phyloP scores from a whole-genome alignment of 2,113 vertebrate species.

The Esox niger region DNA sequence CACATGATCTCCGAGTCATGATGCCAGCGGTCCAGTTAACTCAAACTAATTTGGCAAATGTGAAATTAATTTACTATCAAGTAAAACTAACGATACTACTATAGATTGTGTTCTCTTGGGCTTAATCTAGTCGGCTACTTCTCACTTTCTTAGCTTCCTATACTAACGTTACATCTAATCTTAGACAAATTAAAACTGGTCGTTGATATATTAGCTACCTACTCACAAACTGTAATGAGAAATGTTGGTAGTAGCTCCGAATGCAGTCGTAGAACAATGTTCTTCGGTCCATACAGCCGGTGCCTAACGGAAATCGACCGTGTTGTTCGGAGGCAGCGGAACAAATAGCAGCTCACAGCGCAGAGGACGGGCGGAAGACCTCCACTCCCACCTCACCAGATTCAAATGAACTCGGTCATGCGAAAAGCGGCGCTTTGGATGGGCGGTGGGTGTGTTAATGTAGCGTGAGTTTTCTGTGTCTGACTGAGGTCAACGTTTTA shows the following conservation, averaged over 20 bases:
- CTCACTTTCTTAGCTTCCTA: background rate
- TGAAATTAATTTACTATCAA: background rate
- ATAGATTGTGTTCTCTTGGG: background rate
- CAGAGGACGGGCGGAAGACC: constrained; percentile 30
- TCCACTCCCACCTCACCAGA: constrained; percentile 33
- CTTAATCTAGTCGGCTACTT: background rate
- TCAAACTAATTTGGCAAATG: background rate
- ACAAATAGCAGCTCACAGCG: constrained; percentile 44
- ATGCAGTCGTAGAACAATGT: background rate
- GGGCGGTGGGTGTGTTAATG: constrained; percentile 55
- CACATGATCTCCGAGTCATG: constrained; percentile 76
- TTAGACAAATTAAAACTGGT: background rate
- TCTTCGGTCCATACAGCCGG: constrained; percentile 2
- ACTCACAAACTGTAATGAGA: background rate
- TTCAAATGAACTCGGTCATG: constrained; percentile 54
- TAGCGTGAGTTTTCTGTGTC: constrained; percentile 16
- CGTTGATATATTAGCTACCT: background rate
- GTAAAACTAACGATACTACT: background rate
- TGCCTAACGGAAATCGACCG: constrained; percentile 13
- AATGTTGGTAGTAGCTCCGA: background rate
- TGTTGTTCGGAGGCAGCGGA: constrained; percentile 38
- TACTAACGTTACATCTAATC: background rate
- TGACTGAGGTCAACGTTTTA: constrained; percentile 40
- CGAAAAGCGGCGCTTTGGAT: constrained; percentile 35
- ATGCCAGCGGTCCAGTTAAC: constrained; percentile 12